phyloP scores from a whole-genome alignment of 2,797 vertebrate species.

The Acanthiza pusilla region DNA sequence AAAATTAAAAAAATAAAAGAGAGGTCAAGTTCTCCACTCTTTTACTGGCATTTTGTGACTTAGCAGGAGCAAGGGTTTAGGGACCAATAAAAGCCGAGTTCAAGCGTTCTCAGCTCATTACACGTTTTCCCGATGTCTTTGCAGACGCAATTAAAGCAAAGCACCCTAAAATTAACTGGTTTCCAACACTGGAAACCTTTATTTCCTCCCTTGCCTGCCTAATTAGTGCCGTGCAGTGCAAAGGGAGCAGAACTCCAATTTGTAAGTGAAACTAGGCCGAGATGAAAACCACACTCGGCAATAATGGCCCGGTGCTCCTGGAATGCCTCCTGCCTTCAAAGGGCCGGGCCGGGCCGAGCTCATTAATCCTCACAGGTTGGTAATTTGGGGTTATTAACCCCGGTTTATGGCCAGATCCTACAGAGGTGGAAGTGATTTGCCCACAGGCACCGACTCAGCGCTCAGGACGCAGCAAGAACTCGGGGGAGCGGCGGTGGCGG shows the following conservation, averaged over 20 bases:
- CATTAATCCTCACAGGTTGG: slow-evolving; percentile 58
- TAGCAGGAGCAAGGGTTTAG: slow-evolving; percentile 29
- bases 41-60: slow-evolving; percentile 30
- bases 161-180: slow-evolving; percentile 59
- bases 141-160: slow-evolving; percentile 57
- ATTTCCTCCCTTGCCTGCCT: slow-evolving; percentile 55
- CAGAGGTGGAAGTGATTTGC: slow-evolving; percentile 18
- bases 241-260: slow-evolving; percentile 62
- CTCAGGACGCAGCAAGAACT: not conserved
- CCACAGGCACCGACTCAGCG: not conserved
- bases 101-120: slow-evolving; percentile 54
- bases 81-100: slow-evolving; percentile 50
- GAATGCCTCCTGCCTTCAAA: slow-evolving; percentile 53
- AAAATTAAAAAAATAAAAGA: too few species aligned
- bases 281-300: slow-evolving; percentile 57
- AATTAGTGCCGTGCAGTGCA: slow-evolving; percentile 45
- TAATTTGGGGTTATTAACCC: slow-evolving; percentile 53
- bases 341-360: slow-evolving; percentile 41
- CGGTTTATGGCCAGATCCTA: slow-evolving; percentile 40
- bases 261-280: slow-evolving; percentile 51
- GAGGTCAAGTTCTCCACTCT: not conserved
- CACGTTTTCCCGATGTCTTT: slow-evolving; percentile 21
- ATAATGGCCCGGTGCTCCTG: slow-evolving; percentile 48
- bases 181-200: slow-evolving; percentile 60
- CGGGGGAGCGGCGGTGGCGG: not conserved